phyloP scores from a whole-genome alignment of 2,797 vertebrate genomes.

The Carcharodon carcharias region DNA sequence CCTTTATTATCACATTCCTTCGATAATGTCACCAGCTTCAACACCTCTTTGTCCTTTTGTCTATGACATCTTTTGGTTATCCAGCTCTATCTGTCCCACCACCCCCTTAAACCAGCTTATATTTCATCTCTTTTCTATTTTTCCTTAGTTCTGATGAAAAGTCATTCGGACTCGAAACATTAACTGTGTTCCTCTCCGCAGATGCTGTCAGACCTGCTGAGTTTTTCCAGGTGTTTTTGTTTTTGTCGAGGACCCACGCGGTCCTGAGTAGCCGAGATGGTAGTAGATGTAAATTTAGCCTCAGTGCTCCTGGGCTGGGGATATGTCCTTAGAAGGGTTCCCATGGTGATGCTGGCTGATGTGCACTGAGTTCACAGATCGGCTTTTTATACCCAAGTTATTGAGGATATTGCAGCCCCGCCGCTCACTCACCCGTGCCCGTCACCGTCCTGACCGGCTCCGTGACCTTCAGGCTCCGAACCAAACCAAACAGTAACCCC shows the following conservation, averaged over 20 bases:
- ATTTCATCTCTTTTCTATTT: too few relatives aligned
- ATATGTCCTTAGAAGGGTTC: not conserved
- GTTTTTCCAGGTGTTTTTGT: too few relatives aligned
- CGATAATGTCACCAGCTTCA: too few relatives aligned
- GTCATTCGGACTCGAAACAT: too few relatives aligned
- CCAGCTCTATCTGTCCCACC: too few relatives aligned
- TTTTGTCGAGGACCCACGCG: not conserved
- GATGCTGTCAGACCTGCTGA: too few relatives aligned
- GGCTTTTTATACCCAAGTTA: not conserved
- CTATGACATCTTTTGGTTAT: too few relatives aligned
- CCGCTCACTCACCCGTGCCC: not conserved
- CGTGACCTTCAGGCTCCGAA: not conserved
- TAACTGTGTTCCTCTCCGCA: too few relatives aligned
- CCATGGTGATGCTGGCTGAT: not conserved
- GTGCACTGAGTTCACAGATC: not conserved
- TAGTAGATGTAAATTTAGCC: not conserved
- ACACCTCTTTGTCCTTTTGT: too few relatives aligned
- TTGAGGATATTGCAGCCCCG: not conserved
- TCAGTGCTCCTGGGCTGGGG: not conserved
- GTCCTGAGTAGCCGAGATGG: not conserved
- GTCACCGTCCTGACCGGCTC: constrained; percentile 19
- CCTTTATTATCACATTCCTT: too few relatives aligned
- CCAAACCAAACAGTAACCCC: not conserved
- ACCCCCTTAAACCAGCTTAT: too few relatives aligned
- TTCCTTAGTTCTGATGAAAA: too few relatives aligned